Evolutionary conservation across 1,140 invertebrate species (phyloP).

Genomic region (Agrilus planipennis): DNA sequence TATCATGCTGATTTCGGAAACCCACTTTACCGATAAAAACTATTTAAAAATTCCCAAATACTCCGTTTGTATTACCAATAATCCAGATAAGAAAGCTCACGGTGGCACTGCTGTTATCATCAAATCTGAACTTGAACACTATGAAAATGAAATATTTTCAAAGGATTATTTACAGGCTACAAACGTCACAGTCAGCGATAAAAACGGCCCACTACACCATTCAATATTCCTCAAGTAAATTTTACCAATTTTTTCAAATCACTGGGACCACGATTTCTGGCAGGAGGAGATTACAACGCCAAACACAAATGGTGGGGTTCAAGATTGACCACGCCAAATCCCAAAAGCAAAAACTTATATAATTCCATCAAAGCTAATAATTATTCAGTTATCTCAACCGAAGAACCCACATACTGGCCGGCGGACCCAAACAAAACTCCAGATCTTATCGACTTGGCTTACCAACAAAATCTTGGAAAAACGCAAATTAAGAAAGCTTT

Average conservation of each 20-base stretch:
- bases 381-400: conserved; percentile 20
- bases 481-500: too few species aligned
- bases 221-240: conserved; percentile 19
- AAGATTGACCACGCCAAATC: conserved; percentile 18
- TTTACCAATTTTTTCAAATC: conserved; percentile 24
- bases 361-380: conserved; percentile 18
- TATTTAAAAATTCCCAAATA: conserved; percentile 16
- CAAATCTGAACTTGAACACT: conserved; percentile 10
- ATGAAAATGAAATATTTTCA: conserved; percentile 10
- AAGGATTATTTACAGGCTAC: conserved; percentile 17
- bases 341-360: conserved; percentile 26
- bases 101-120: conserved; percentile 18
- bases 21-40: conserved; percentile 18
- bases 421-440: conserved; percentile 26
- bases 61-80: conserved; percentile 14
- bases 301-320: conserved; percentile 34
- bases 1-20: conserved; percentile 23
- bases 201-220: conserved; percentile 12
- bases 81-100: conserved; percentile 20
- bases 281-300: conserved; percentile 33
- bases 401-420: conserved; percentile 34
- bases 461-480: too few species aligned
- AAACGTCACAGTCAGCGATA: conserved; percentile 7
- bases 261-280: conserved; percentile 28
- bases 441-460: too few species aligned